Base-by-base conservation (phyloP, 1,140 invertebrate genomes). In the Saxidomus purpurata region DNA sequence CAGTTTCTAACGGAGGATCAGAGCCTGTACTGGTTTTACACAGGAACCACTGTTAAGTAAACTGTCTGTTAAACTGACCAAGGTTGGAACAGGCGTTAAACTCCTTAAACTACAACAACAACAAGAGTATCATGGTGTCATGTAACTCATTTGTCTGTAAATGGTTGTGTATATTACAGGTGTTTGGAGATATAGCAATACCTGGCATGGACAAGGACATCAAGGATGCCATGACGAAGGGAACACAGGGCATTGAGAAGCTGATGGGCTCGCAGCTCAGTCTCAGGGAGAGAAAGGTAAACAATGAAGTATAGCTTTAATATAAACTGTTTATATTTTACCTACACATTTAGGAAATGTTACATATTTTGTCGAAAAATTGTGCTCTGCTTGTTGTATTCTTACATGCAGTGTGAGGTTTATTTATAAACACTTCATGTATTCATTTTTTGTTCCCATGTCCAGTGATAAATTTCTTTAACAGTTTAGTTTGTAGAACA, bases 191-290 rank as follows among this genome's bases (percentile, higher is more conserved):
- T 55, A 93, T 95, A 83, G 86, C 90, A 28, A 90, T 94, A 47
- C 93, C 95, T 15, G 95, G 94, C 1, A 93, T 95, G 93, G 94
- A 94, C 91, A 94, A 94, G 82, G 94, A 95, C 74, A 87, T 95
- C 11, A 94, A 93, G 87, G 91, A 85, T n/a, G 94, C 94, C 25
- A 82, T 95, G 34, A 88, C 90, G 47, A 89, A 92, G 52, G 94
- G 94, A 25, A 87, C 93, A 15, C 89, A 92, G 47, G 90, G 90
- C 1, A 77, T 95, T 13, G 94, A 95, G 81, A 94, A 95, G 49
- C 71, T 94, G n/a, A 86, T 92, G 84, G 92, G 91, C 9, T 93
- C 93, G 15, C 82, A 92, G 89, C 71, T 77, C 17, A 93, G 93
- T 67, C 77, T 94, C 6, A 69, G 86, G 17, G 86, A 67, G 8